Conservation (phyloP, 2,888 invertebrate genomes). For the Zeuzera pyrina region DNA sequence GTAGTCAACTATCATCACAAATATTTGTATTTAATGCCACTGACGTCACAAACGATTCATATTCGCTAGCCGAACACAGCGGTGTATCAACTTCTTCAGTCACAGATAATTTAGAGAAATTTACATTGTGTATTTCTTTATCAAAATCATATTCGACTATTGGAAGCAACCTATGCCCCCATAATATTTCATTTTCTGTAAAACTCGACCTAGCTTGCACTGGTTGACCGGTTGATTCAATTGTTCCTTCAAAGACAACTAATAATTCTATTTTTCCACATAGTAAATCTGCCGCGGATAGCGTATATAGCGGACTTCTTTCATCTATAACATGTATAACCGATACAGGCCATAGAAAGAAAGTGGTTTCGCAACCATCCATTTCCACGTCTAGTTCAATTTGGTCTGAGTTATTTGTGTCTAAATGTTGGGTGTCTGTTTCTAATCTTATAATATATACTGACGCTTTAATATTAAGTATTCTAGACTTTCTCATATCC, state of each 20-base stretch:
- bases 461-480: conserved; percentile 91
- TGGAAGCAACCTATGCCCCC: conserved; percentile 90
- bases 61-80: conserved; percentile 83
- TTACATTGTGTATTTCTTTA: conserved; percentile 83
- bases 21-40: background rate
- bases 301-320: conserved; percentile 88
- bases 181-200: conserved; percentile 83
- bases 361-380: conserved; percentile 91
- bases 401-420: conserved; percentile 83
- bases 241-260: conserved; percentile 90
- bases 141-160: conserved; percentile 83
- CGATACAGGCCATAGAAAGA: conserved; percentile 97
- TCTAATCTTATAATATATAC: conserved; percentile 87
- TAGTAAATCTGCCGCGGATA: conserved; percentile 91
- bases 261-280: conserved; percentile 89
- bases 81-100: conserved; percentile 90
- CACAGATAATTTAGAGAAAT: conserved; percentile 90
- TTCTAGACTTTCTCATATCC: conserved; percentile 95
- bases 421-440: conserved; percentile 81
- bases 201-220: conserved; percentile 89
- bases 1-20: too few species aligned
- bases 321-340: conserved; percentile 92
- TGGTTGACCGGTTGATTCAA: conserved; percentile 90
- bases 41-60: conserved; percentile 31
- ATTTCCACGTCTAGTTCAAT: conserved; percentile 82